Conservation (phyloP, 2,797 vertebrate species). For the Macroramphosus scolopax region DNA sequence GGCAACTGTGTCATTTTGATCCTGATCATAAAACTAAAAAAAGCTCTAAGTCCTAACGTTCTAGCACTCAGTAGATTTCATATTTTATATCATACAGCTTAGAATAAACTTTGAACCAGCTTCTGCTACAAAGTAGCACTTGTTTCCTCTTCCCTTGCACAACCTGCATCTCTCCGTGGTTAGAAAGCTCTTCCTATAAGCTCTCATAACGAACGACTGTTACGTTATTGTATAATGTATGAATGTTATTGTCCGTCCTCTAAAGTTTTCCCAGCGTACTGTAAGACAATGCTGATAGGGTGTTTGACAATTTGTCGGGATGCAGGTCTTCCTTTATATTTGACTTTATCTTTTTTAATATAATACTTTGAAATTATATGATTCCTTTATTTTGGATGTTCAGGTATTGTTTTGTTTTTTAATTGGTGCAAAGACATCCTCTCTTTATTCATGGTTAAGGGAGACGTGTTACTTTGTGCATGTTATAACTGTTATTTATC, state of each 20-base stretch:
- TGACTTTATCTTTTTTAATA: conserved; percentile 37
- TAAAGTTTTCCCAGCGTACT: conserved; percentile 38
- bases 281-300: conserved; percentile 24
- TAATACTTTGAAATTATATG: conserved; percentile 31
- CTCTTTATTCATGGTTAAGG: conserved; percentile 9
- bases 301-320: conserved; percentile 39
- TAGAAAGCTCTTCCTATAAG: conserved; percentile 48
- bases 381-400: conserved; percentile 47
- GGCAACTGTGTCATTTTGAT: conserved; percentile 20
- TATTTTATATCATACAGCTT: conserved; percentile 14
- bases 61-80: conserved; percentile 14
- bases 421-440: conserved; percentile 37
- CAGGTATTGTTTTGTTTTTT: conserved; percentile 11
- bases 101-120: conserved; percentile 27
- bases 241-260: conserved; percentile 43
- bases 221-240: conserved; percentile 39
- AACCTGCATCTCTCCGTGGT: conserved; percentile 37
- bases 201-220: conserved; percentile 53
- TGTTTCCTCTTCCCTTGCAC: conserved; percentile 45
- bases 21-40: conserved; percentile 13
- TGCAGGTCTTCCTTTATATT: conserved; percentile 69
- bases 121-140: conserved; percentile 51
- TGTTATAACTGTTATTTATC: conserved; percentile 65
- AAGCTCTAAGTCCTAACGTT: conserved; percentile 10
- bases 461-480: conserved; percentile 55